phyloP scores from a whole-genome alignment of 1,140 invertebrate genomes.

The Mamestra configurata region DNA sequence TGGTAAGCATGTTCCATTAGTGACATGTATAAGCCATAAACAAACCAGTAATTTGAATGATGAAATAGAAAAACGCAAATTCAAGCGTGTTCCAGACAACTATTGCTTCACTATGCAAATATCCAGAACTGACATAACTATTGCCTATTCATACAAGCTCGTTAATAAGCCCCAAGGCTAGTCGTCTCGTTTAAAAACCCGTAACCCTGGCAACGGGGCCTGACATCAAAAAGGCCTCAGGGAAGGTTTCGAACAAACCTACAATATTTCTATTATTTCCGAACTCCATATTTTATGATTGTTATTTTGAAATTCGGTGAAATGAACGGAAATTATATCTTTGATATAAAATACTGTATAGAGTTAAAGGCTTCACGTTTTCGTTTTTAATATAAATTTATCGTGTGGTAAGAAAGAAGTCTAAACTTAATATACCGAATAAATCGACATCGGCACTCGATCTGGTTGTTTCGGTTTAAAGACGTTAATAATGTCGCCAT shows the following conservation, averaged over 20 bases:
- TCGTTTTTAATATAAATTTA: neutral
- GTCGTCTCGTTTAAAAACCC: slow-evolving; percentile 19
- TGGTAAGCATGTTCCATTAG: too few relatives aligned
- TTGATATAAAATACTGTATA: slow-evolving; percentile 2
- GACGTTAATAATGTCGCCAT: too few relatives aligned
- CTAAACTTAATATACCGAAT: too few relatives aligned
- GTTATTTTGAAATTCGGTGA: slow-evolving; percentile 29
- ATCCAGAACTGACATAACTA: neutral
- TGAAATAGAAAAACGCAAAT: too few relatives aligned
- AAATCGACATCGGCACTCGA: too few relatives aligned
- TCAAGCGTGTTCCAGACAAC: too few relatives aligned
- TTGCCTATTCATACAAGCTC: neutral
- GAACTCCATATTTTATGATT: slow-evolving; percentile 15
- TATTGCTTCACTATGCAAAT: too few relatives aligned
- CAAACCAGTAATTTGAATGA: too few relatives aligned
- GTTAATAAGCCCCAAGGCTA: slow-evolving; percentile 4
- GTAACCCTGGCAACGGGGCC: neutral
- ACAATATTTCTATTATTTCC: slow-evolving; percentile 28
- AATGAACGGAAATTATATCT: slow-evolving; percentile 17
- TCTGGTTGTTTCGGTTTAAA: too few relatives aligned
- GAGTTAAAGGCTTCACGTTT: neutral
- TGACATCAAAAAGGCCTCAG: neutral
- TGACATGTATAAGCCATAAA: too few relatives aligned
- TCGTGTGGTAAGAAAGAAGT: too few relatives aligned
- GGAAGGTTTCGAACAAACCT: slow-evolving; percentile 9